Evolutionary conservation across 1,140 invertebrate species (phyloP).

Genomic region (Zaprionus taronus): DNA sequence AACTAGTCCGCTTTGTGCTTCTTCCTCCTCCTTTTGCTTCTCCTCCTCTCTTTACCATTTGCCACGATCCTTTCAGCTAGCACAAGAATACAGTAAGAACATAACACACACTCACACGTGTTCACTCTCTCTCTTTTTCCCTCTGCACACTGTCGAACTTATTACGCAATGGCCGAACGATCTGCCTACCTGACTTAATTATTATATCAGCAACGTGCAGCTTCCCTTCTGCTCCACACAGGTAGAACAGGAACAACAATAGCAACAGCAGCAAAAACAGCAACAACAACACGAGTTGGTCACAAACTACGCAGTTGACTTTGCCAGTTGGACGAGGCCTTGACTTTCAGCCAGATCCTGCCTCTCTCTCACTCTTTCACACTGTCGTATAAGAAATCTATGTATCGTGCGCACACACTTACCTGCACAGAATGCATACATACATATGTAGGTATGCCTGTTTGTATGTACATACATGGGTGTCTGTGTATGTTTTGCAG

Average conservation of each 20-base stretch:
- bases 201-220: constrained; percentile 69
- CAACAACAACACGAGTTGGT: constrained; percentile 12
- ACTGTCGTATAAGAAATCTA: constrained; percentile 20
- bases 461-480: neutral
- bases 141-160: constrained; percentile 46
- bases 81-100: constrained; percentile 51
- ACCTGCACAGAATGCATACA: neutral
- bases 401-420: constrained; percentile 4
- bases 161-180: constrained; percentile 76
- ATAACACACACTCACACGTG: neutral
- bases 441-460: neutral
- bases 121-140: neutral
- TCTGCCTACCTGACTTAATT: constrained; percentile 79
- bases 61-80: constrained; percentile 70
- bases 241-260: constrained; percentile 51
- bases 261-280: constrained; percentile 23
- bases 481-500: neutral
- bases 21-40: constrained; percentile 14
- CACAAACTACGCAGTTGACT: constrained; percentile 68
- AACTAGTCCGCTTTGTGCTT: constrained; percentile 70
- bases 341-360: constrained; percentile 60
- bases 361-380: constrained; percentile 15
- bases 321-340: constrained; percentile 68
- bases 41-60: neutral
- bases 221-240: constrained; percentile 25